Conservation (phyloP, 2,888 invertebrate species). For the Troides aeacus region DNA sequence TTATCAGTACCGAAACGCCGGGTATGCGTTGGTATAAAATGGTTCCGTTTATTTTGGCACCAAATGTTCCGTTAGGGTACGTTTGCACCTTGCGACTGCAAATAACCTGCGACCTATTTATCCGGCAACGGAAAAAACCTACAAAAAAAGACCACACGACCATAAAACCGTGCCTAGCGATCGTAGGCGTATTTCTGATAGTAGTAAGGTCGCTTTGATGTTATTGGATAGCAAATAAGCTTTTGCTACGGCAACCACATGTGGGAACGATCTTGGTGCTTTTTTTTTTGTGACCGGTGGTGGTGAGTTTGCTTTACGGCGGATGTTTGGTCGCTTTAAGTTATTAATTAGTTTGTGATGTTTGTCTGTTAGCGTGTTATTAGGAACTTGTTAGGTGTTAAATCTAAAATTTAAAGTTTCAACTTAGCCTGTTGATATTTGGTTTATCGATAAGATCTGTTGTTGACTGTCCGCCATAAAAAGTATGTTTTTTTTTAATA, state of each 20-base stretch:
- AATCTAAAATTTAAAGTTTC: conserved; percentile 32
- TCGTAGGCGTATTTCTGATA: conserved; percentile 27
- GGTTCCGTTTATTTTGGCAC: conserved; percentile 68
- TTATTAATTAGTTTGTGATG: conserved; percentile 67
- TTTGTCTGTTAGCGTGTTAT: conserved; percentile 57
- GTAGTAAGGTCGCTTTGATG: conserved; percentile 27
- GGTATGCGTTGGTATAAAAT: conserved; percentile 53
- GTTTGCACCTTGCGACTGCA: conserved; percentile 75
- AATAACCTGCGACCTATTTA: conserved; percentile 79
- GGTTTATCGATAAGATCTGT: neutral
- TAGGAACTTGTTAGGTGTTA: conserved; percentile 38
- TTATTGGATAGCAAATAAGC: conserved; percentile 19
- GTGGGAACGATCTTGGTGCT: conserved; percentile 66
- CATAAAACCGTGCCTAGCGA: conserved; percentile 19
- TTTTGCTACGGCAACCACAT: conserved; percentile 48
- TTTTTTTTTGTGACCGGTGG: conserved; percentile 58
- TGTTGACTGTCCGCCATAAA: neutral
- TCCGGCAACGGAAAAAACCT: conserved; percentile 62
- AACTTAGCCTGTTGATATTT: conserved; percentile 16
- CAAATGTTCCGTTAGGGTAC: conserved; percentile 64
- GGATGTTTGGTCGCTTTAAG: conserved; percentile 70
- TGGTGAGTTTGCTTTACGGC: conserved; percentile 57
- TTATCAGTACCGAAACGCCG: conserved; percentile 51
- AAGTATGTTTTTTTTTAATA: neutral
- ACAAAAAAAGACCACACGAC: conserved; percentile 35